Conservation (phyloP, 2,888 invertebrate genomes). For the Deroplatys truncata region DNA sequence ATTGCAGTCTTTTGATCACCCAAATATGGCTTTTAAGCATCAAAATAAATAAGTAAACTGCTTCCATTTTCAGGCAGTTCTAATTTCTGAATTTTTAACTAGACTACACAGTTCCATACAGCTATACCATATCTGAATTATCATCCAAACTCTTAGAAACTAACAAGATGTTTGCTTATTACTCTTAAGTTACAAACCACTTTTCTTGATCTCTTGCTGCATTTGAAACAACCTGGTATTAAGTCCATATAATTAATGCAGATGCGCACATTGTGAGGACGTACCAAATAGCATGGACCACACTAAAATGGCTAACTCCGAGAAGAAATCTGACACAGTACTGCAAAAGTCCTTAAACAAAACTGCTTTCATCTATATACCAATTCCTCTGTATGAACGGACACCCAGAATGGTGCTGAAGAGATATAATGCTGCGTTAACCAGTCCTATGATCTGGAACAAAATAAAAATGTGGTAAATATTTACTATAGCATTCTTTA, state of each 20-base stretch:
- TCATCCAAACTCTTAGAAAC: too few relatives aligned
- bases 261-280: neutral
- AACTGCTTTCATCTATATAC: neutral
- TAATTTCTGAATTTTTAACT: neutral
- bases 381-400: constrained; percentile 59
- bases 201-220: neutral
- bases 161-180: too few relatives aligned
- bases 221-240: neutral
- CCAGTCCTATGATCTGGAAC: constrained; percentile 70
- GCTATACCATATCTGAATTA: too few relatives aligned
- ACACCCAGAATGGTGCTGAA: constrained; percentile 73
- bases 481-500: too few relatives aligned
- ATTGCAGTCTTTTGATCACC: neutral
- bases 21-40: neutral
- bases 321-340: neutral
- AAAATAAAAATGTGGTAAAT: neutral
- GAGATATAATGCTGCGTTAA: constrained; percentile 68
- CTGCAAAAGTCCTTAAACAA: neutral
- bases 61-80: neutral
- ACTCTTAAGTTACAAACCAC: neutral
- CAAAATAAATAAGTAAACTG: neutral
- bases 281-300: neutral
- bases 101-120: too few relatives aligned
- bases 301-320: neutral
- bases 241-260: neutral